Conservation (phyloP, 2,797 vertebrate genomes). For the Buphagus erythrorhynchus region DNA sequence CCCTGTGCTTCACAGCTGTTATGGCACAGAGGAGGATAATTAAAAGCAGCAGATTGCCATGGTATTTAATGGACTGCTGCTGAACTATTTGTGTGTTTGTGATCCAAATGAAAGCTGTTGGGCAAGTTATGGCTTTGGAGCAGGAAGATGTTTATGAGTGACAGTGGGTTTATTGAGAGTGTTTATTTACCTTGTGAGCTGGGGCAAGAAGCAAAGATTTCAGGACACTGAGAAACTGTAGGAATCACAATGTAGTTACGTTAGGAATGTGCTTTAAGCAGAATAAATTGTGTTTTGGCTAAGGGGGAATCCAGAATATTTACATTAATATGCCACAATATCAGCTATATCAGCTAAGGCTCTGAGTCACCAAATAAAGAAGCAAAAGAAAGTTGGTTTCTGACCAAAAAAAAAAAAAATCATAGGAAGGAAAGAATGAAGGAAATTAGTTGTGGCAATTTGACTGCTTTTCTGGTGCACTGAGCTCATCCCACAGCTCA, state of each 20-base stretch:
- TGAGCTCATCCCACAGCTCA: neutral
- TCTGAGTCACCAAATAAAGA: neutral
- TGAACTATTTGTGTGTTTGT: slow-evolving; percentile 70
- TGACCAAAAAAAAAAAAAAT: rapidly evolving
- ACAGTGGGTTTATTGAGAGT: slow-evolving; percentile 20
- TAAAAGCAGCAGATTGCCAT: slow-evolving; percentile 77
- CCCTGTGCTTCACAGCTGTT: slow-evolving; percentile 67
- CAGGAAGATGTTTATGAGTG: neutral
- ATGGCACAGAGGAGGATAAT: slow-evolving; percentile 48
- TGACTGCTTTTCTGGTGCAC: neutral
- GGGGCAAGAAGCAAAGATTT: neutral
- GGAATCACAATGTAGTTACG: neutral
- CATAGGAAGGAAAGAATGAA: neutral
- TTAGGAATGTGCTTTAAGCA: neutral
- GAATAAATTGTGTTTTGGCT: neutral
- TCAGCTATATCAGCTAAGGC: neutral
- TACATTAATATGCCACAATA: neutral
- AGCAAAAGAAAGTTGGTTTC: neutral
- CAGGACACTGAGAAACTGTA: neutral
- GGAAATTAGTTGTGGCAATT: neutral
- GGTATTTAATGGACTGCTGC: slow-evolving; percentile 69
- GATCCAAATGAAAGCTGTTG: slow-evolving; percentile 13
- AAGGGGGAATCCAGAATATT: neutral
- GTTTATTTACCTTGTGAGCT: neutral
- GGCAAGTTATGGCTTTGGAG: slow-evolving; percentile 34